phyloP scores from a whole-genome alignment of 2,797 vertebrate species.

The Muscicapa comitata region DNA sequence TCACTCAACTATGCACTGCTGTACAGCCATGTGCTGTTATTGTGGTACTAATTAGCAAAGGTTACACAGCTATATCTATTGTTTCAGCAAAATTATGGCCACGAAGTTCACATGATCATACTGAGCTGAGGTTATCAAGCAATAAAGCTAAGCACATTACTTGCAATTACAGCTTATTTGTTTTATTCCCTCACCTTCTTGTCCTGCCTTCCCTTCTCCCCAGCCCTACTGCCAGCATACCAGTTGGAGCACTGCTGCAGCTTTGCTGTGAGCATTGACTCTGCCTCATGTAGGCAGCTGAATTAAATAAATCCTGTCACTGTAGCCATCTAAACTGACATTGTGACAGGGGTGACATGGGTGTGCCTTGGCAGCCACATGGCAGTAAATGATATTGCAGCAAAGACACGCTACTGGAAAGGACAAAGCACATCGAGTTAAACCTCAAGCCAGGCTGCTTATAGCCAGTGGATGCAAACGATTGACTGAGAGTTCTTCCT shows the following conservation, averaged over 20 bases:
- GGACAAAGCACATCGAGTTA: neutral
- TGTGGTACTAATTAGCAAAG: neutral
- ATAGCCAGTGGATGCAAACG: neutral
- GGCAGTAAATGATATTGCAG: neutral
- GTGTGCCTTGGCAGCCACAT: neutral
- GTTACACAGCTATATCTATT: neutral
- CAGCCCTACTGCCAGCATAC: neutral
- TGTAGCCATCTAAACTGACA: neutral
- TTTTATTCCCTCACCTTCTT: neutral
- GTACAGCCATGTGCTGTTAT: neutral
- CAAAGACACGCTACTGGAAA: neutral
- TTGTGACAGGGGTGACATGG: neutral
- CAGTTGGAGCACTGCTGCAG: neutral
- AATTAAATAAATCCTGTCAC: neutral
- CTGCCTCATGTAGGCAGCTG: neutral
- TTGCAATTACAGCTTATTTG: neutral
- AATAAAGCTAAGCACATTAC: neutral
- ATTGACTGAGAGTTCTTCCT: neutral
- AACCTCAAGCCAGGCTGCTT: neutral
- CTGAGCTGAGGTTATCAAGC: neutral
- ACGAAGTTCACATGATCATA: neutral
- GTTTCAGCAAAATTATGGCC: neutral
- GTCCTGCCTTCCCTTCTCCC: neutral
- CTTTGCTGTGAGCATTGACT: neutral
- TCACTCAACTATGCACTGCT: neutral